phyloP scores from a whole-genome alignment of 2,797 vertebrate species.

The Esox lucius region DNA sequence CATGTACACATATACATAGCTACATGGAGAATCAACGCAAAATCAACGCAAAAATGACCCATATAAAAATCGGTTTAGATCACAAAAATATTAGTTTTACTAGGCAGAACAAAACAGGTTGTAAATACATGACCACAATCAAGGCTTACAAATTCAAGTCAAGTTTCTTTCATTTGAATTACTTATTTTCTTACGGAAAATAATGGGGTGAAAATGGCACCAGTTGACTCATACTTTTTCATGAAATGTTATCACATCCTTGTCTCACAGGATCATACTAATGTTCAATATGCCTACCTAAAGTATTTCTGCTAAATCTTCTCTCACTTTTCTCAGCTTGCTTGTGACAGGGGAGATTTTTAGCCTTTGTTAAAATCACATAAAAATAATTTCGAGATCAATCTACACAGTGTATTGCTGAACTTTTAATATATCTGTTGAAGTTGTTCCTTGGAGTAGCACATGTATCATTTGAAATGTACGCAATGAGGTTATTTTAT shows the following conservation, averaged over 20 bases:
- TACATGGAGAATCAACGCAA: neutral
- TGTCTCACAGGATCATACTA: neutral
- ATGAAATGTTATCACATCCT: neutral
- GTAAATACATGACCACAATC: neutral
- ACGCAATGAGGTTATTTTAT: slow-evolving; percentile 26
- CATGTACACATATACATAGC: too few species aligned
- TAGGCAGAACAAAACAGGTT: neutral
- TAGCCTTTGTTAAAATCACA: slow-evolving; percentile 22
- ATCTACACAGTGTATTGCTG: slow-evolving; percentile 17
- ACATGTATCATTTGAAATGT: slow-evolving; percentile 41
- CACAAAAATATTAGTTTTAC: neutral
- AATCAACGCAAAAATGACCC: neutral
- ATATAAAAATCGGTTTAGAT: neutral
- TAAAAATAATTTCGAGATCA: slow-evolving; percentile 17
- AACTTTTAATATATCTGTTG: slow-evolving; percentile 42
- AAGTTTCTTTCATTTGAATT: neutral
- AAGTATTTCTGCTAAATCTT: neutral
- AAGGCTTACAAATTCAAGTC: neutral
- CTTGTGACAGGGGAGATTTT: neutral
- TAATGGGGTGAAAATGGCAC: neutral
- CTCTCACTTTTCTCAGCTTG: neutral
- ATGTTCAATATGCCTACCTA: neutral
- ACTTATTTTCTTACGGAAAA: neutral
- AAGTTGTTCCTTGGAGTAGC: slow-evolving; percentile 32
- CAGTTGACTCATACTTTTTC: neutral